Conservation (phyloP, 2,888 invertebrate genomes). For the Hesperia comma region DNA sequence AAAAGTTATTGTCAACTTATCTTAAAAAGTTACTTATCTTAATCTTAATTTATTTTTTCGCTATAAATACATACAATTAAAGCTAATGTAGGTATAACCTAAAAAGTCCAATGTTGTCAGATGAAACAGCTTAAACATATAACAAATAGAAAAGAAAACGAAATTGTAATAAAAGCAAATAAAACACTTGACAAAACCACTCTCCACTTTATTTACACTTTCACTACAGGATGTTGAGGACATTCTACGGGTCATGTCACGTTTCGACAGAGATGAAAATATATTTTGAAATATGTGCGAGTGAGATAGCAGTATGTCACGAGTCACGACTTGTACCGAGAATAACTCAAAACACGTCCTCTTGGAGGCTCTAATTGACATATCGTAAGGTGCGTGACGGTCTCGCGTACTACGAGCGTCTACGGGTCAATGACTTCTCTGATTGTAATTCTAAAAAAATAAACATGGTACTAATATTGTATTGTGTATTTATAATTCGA, state of each 20-base stretch:
- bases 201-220: constrained; percentile 70
- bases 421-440: constrained; percentile 58
- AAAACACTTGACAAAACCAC: constrained; percentile 52
- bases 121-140: background rate
- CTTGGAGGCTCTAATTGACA: constrained; percentile 51
- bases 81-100: no score
- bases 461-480: no score
- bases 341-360: constrained; percentile 31
- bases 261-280: constrained; percentile 35
- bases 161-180: constrained; percentile 52
- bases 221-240: constrained; percentile 64
- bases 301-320: constrained; percentile 45
- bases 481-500: no score
- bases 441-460: background rate
- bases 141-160: constrained; percentile 44
- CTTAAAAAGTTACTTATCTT: no score
- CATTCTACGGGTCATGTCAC: constrained; percentile 41
- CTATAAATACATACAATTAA: no score
- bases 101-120: background rate
- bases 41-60: no score
- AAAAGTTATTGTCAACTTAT: no score
- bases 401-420: constrained; percentile 25
- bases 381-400: constrained; percentile 49
- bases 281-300: constrained; percentile 40
- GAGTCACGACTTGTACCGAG: constrained; percentile 19